These are phyloP conservation scores for Pachliopta kotzebuea DNA, from an alignment of 2,888 invertebrate species.

Conservation along the genomic window DNA sequence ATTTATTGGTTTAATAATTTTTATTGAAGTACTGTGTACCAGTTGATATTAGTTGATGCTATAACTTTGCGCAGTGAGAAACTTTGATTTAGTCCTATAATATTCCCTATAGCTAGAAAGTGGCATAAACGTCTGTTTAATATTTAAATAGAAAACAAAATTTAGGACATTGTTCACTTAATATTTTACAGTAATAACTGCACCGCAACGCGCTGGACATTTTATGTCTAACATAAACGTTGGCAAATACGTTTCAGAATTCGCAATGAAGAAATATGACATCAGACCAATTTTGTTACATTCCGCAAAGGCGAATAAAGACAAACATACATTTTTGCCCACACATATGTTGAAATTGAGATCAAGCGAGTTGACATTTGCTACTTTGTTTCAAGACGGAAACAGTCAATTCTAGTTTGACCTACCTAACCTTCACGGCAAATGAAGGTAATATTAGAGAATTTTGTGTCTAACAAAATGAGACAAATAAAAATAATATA, in stretches of 20 bases:
- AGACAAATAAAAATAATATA: too few species aligned
- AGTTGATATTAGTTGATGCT: too few species aligned
- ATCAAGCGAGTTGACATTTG: background rate
- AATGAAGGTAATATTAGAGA: background rate
- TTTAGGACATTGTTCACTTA: background rate
- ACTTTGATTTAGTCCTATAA: too few species aligned
- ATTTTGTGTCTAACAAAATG: too few species aligned
- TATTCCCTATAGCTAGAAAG: too few species aligned
- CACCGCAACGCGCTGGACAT: background rate
- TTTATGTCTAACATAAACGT: conserved; percentile 4
- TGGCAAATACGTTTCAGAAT: conserved; percentile 8
- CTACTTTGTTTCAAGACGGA: background rate
- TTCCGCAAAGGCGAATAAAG: conserved; percentile 3
- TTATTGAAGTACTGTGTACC: too few species aligned
- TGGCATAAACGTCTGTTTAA: too few species aligned
- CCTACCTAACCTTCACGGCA: background rate
- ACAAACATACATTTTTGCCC: background rate
- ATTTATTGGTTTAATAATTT: too few species aligned
- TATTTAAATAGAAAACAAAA: too few species aligned
- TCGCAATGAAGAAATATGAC: conserved; percentile 2
- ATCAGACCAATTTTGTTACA: conserved; percentile 8
- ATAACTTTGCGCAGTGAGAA: too few species aligned
- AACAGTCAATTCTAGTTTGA: background rate
- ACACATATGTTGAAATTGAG: background rate
- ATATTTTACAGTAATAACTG: conserved; percentile 2